These are phyloP conservation scores for Andinoacara biseriatus DNA, from an alignment of 2,113 vertebrate species.

Conservation along the genomic window DNA sequence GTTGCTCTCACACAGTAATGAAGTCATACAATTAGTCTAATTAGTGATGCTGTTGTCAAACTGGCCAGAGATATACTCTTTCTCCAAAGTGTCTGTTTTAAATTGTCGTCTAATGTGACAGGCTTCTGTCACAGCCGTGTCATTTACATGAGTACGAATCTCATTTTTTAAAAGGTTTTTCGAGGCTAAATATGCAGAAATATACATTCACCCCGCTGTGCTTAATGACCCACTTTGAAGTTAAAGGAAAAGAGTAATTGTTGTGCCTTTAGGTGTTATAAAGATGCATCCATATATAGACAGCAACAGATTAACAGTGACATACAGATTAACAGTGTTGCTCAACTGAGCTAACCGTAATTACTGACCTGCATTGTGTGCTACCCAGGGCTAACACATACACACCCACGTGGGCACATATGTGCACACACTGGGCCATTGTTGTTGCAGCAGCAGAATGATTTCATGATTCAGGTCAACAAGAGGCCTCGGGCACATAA, in stretches of 20 bases:
- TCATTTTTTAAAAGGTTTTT: background rate
- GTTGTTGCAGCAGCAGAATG: conserved; percentile 64
- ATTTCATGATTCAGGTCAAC: conserved; percentile 81
- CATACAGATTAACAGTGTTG: conserved; percentile 63
- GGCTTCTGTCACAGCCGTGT: background rate
- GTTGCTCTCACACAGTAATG: conserved; percentile 39
- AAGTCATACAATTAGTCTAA: conserved; percentile 52
- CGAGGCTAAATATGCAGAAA: conserved; percentile 1
- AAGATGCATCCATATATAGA: conserved; percentile 63
- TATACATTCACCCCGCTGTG: conserved; percentile 17
- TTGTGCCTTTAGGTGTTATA: conserved; percentile 62
- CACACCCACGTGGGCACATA: background rate
- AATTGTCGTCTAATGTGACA: background rate
- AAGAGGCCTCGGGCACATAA: conserved; percentile 65
- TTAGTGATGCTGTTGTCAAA: conserved; percentile 45
- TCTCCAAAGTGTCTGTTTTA: conserved; percentile 12
- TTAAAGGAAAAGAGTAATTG: conserved; percentile 55
- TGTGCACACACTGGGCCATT: background rate
- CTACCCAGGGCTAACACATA: conserved; percentile 54
- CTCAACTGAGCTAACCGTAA: conserved; percentile 64
- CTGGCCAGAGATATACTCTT: background rate
- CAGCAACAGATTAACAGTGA: conserved; percentile 64
- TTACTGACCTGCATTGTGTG: conserved; percentile 68
- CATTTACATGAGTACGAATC: background rate
- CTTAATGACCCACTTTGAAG: conserved; percentile 56